These are phyloP conservation scores for Rhyacophila evoluta DNA, from an alignment of 2,888 invertebrate species.

Conservation along the genomic window DNA sequence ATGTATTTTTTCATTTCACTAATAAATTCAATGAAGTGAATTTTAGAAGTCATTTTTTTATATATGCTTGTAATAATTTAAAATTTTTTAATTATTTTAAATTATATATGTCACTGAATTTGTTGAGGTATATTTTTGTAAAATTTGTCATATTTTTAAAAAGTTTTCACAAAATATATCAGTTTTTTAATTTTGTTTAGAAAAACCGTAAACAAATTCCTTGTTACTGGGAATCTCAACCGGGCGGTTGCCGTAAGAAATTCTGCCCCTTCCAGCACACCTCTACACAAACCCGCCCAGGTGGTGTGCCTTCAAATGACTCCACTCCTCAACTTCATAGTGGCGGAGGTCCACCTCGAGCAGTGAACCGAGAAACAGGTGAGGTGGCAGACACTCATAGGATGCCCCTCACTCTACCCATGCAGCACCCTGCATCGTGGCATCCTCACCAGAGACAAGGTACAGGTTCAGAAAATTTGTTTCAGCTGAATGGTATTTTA, in stretches of 20 bases:
- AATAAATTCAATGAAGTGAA: too few relatives aligned
- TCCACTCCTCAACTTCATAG: slow-evolving; percentile 57
- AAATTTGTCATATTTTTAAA: too few relatives aligned
- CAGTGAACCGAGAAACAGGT: slow-evolving; percentile 33
- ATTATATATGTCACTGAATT: too few relatives aligned
- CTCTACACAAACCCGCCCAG: slow-evolving; percentile 59
- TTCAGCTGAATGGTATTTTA: too few relatives aligned
- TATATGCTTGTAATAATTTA: too few relatives aligned
- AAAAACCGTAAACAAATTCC: slow-evolving; percentile 86
- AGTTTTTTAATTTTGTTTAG: slow-evolving; percentile 69
- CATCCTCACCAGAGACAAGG: slow-evolving; percentile 46
- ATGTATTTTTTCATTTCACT: too few relatives aligned
- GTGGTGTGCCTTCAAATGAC: slow-evolving; percentile 67
- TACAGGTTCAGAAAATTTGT: not conserved
- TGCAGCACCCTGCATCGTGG: slow-evolving; percentile 4
- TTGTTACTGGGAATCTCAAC: slow-evolving; percentile 90
- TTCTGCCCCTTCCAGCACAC: slow-evolving; percentile 87
- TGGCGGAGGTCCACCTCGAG: not conserved
- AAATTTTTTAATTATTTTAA: too few relatives aligned
- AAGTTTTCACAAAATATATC: too few relatives aligned
- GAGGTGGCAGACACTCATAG: slow-evolving; percentile 23
- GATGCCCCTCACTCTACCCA: not conserved
- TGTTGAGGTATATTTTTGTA: too few relatives aligned
- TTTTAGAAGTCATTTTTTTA: too few relatives aligned
- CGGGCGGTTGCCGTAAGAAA: slow-evolving; percentile 85